Evolutionary conservation across 2,113 vertebrate species (phyloP).

Genomic region (Meleagris gallopavo): DNA sequence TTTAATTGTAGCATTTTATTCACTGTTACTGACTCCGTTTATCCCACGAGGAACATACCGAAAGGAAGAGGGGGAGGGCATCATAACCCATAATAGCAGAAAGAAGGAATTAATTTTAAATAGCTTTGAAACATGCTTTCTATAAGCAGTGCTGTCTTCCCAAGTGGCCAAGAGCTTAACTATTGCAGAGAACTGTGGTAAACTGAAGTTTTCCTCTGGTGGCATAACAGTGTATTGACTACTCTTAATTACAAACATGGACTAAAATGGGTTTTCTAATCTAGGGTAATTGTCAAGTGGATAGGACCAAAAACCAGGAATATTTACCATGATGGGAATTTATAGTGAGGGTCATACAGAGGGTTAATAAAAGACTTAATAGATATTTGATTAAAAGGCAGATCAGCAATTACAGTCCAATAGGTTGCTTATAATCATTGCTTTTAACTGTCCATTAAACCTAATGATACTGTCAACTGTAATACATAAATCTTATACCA

Average conservation of each 20-base stretch:
- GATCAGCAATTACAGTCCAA: background rate
- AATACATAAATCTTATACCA: background rate
- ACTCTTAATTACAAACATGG: background rate
- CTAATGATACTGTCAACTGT: background rate
- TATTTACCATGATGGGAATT: background rate
- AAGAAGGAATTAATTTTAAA: constrained; percentile 30
- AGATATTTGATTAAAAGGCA: background rate
- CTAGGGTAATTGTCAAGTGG: background rate
- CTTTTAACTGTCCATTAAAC: background rate
- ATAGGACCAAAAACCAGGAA: background rate
- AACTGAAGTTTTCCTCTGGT: background rate
- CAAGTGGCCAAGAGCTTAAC: background rate
- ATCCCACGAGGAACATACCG: constrained; percentile 10
- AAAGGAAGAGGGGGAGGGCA: constrained; percentile 24
- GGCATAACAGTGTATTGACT: background rate
- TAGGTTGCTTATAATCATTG: background rate
- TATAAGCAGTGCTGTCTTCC: background rate
- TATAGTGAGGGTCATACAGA: background rate
- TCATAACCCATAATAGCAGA: background rate
- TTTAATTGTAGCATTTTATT: constrained; percentile 61
- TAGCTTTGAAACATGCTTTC: constrained; percentile 7
- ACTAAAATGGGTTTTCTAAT: background rate
- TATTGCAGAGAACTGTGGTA: background rate
- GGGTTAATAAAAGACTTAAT: background rate
- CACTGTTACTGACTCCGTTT: constrained; percentile 41